These are phyloP conservation scores for Heliothis subflexa DNA, from an alignment of 1,140 invertebrate species.

Conservation along the genomic window DNA sequence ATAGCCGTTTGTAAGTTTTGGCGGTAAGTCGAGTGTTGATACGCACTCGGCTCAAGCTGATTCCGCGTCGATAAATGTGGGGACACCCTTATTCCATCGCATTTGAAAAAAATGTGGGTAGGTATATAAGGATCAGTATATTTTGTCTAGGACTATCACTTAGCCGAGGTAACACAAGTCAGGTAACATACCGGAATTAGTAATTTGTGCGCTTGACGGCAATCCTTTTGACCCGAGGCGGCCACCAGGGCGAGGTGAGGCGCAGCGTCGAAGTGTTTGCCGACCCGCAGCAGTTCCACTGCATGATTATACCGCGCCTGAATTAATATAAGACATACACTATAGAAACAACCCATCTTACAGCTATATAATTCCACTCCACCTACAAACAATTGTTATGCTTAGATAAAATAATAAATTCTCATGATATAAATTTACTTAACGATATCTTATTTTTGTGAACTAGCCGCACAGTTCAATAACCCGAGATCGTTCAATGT, in stretches of 20 bases:
- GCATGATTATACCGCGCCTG: slow-evolving; percentile 63
- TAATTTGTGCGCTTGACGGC: slow-evolving; percentile 51
- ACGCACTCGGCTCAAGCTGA: too few species aligned
- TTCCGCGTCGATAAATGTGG: too few species aligned
- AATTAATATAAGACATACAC: not conserved
- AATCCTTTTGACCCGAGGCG: slow-evolving; percentile 48
- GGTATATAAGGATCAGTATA: too few species aligned
- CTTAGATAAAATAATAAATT: not conserved
- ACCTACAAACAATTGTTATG: not conserved
- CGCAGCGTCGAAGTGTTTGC: slow-evolving; percentile 58
- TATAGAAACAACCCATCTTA: too few species aligned
- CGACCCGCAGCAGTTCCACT: slow-evolving; percentile 52
- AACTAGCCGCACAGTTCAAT: slow-evolving; percentile 23
- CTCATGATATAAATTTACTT: slow-evolving; percentile 28
- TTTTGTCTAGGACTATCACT: too few species aligned
- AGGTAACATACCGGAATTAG: slow-evolving; percentile 57
- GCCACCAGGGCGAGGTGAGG: slow-evolving; percentile 64
- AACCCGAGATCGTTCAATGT: slow-evolving; percentile 26
- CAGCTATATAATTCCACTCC: too few species aligned
- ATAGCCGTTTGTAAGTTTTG: too few species aligned
- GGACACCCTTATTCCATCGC: too few species aligned
- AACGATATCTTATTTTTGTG: slow-evolving; percentile 25
- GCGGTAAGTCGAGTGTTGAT: too few species aligned
- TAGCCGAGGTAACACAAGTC: too few species aligned
- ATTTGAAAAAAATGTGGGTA: too few species aligned